Evolutionary conservation across 2,797 vertebrate genomes (phyloP).

Genomic region (Salarias fasciatus): DNA sequence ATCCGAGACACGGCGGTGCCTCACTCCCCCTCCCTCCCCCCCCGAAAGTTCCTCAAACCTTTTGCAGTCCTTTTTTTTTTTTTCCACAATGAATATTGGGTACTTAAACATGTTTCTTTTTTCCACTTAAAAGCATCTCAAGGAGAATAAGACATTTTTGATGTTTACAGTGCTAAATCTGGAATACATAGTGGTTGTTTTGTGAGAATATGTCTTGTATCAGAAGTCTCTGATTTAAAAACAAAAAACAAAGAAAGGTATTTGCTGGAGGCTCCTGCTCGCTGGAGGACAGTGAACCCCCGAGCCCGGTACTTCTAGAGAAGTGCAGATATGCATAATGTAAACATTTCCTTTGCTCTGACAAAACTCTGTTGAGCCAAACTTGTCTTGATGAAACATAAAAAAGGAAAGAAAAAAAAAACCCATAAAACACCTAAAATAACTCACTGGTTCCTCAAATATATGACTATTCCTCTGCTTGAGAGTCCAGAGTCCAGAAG

Average conservation of each 20-base stretch:
- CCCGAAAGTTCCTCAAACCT: constrained; percentile 58
- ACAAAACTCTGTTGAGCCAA: constrained; percentile 84
- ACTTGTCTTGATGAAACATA: constrained; percentile 85
- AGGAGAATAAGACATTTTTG: constrained; percentile 84
- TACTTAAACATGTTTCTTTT: constrained; percentile 70
- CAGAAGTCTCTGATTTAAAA: constrained; percentile 90
- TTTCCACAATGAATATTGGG: constrained; percentile 58
- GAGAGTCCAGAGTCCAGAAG: constrained; percentile 83
- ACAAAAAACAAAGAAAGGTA: constrained; percentile 77
- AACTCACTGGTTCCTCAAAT: constrained; percentile 79
- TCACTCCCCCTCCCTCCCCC: constrained; percentile 32
- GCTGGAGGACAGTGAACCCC: constrained; percentile 72
- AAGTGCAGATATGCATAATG: constrained; percentile 95
- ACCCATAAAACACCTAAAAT: constrained; percentile 63
- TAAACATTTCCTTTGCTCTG: constrained; percentile 90
- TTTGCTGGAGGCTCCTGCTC: constrained; percentile 74
- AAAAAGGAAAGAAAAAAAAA: constrained; percentile 78
- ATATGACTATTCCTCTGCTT: constrained; percentile 84
- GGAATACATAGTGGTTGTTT: constrained; percentile 88
- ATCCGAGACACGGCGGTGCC: constrained; percentile 84
- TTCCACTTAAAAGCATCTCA: constrained; percentile 73
- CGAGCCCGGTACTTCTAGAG: constrained; percentile 83
- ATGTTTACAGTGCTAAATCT: constrained; percentile 86
- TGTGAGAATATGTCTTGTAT: constrained; percentile 84
- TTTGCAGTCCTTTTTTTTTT: constrained; percentile 36